Evolutionary conservation across 2,888 invertebrate genomes (phyloP), one percentile per base, ranked within the genome.

Genomic region (Phytoseiulus persimilis): DNA sequence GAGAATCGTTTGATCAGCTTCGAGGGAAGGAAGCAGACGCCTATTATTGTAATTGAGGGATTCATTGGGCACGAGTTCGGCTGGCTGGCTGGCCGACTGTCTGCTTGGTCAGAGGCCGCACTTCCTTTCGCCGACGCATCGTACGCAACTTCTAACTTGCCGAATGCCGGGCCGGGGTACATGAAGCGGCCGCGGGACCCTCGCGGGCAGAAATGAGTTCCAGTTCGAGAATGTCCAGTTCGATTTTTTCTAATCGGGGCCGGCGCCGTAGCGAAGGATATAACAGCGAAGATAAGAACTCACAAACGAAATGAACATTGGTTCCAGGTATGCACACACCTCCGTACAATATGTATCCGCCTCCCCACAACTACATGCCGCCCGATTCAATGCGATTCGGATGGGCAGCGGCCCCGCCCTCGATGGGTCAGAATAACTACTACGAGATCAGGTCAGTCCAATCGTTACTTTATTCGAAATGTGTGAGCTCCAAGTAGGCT

Each of bases 281-380:
- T n/a, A n/a, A n/a, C n/a, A 39, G 39, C 39, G 39, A 39, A 3
- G 3, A 39, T 39, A 23, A 65, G 5, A 65, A 46, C 6, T 46
- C 65, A 2, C 5, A 65, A 65, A 65, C 14, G 18, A 65, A 39
- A 9, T 39, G 9, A 14, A 23, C 65, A 32, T 32, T 84, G 32
- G 18, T 87, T 87, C 33, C 87, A 87, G 87, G 87, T 33, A 87
- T 87, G 87, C 87, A 87, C 32, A 87, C 87, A n/a, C 87, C 87
- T 33, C 87, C 87, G 87, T 87, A 87, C 87, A 87, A 33, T 33
- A 87, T 87, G 87, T 87, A 87, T 39, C 87, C 87, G 39, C 87
- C 87, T 39, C 87, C 87, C n/a, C 87, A 87, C 87, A 87, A 87
- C 23, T 87, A 87, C 23, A n/a, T 87, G 31, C 87, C 87, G 39